Percentiles rank a stretch among this genome's conserved stretches.
These are phyloP conservation scores for Cenopis cana DNA, from an alignment of 2,888 invertebrate species.

Conservation along the genomic window DNA sequence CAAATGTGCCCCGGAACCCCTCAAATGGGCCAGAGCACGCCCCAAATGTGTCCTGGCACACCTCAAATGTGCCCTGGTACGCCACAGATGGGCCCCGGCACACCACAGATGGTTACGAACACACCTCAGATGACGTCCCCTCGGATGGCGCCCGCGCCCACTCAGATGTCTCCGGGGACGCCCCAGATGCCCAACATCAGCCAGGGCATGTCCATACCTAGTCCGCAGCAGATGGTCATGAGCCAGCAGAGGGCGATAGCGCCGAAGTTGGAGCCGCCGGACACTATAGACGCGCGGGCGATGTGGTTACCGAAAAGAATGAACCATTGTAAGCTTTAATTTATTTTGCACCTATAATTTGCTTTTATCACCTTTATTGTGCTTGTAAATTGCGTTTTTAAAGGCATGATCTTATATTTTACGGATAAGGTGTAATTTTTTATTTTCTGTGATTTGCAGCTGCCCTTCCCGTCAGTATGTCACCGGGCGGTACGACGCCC, in stretches of 20 bases:
- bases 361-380: conserved; percentile 35
- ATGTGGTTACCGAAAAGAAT: conserved; percentile 88
- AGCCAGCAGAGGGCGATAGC: conserved; percentile 78
- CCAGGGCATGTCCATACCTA: conserved; percentile 74
- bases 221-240: conserved; percentile 73
- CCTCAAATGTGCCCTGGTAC: conserved; percentile 66
- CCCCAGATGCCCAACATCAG: conserved; percentile 76
- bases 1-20: conserved; percentile 57
- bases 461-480: conserved; percentile 79
- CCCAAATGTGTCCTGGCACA: conserved; percentile 65
- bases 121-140: conserved; percentile 77
- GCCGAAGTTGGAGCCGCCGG: conserved; percentile 86
- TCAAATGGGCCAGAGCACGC: conserved; percentile 62
- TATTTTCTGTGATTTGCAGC: conserved; percentile 60
- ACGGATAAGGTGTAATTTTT: conserved; percentile 31
- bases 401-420: conserved; percentile 44
- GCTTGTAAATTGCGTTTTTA: conserved; percentile 10
- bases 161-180: conserved; percentile 78
- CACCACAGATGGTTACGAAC: conserved; percentile 62
- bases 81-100: conserved; percentile 60
- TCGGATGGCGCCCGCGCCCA: conserved; percentile 74
- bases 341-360: conserved; percentile 55
- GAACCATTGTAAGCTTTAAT: conserved; percentile 87
- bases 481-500: conserved; percentile 76
- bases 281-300: conserved; percentile 84